phyloP scores from a whole-genome alignment of 2,113 vertebrate species.

The Galemys pyrenaicus region DNA sequence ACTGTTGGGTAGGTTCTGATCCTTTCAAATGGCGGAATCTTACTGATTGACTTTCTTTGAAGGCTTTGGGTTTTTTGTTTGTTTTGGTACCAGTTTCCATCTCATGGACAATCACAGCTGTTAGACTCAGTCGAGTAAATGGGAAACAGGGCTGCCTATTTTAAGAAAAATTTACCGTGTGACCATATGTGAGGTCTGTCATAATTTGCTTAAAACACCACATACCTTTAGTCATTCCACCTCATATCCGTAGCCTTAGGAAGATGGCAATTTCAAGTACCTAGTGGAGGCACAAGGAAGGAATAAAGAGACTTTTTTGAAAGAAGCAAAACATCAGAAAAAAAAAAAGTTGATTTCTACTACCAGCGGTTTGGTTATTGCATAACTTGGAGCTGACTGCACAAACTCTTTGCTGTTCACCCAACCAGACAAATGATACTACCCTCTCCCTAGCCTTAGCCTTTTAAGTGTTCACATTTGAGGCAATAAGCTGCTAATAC shows the following conservation, averaged over 20 bases:
- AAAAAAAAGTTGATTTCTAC: conserved; percentile 73
- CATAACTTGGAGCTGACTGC: conserved; percentile 60
- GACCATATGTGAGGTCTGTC: not conserved
- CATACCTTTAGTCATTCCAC: not conserved
- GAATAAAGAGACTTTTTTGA: conserved; percentile 14
- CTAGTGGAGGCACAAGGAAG: conserved; percentile 24
- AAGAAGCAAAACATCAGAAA: conserved; percentile 38
- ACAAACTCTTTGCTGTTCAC: conserved; percentile 25
- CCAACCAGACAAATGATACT: not conserved
- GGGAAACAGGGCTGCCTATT: not conserved
- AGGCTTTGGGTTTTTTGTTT: not conserved
- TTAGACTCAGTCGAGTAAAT: not conserved
- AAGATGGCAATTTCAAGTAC: not conserved
- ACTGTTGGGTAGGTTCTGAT: not conserved
- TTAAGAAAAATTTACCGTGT: not conserved
- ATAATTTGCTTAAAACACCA: not conserved
- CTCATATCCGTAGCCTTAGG: not conserved
- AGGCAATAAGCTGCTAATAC: not conserved
- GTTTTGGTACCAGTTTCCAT: not conserved
- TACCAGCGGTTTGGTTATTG: conserved; percentile 70
- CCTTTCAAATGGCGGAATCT: not conserved
- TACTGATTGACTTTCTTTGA: not conserved
- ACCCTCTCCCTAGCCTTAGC: not conserved
- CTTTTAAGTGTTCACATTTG: not conserved
- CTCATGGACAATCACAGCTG: not conserved